A percentile compares a stretch with the other conserved stretches of the same genome.
Conservation (phyloP, 2,113 vertebrate species). For the Odontesthes bonariensis region DNA sequence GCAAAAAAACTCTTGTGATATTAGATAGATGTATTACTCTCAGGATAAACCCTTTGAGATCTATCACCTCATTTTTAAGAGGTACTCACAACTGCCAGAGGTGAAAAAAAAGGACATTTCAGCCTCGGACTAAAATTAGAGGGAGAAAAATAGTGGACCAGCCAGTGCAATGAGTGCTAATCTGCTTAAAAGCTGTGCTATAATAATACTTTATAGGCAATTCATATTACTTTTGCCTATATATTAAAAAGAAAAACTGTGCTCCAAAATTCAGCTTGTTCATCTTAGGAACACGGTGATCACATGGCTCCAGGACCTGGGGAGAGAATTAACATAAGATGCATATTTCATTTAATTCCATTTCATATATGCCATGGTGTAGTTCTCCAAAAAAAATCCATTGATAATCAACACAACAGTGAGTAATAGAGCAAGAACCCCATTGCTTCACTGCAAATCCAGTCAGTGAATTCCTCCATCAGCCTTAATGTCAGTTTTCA, state of each 20-base stretch:
- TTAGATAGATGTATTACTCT: constrained; percentile 56
- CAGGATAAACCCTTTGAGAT: constrained; percentile 54
- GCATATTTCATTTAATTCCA: constrained; percentile 20
- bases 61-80: constrained; percentile 53
- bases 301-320: neutral
- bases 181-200: constrained; percentile 21
- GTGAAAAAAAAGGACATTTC: constrained; percentile 53
- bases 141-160: constrained; percentile 17
- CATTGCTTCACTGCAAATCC: neutral
- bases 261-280: constrained; percentile 7
- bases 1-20: constrained; percentile 39
- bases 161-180: constrained; percentile 16
- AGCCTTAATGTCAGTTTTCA: constrained; percentile 13
- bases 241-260: constrained; percentile 29
- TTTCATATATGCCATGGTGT: constrained; percentile 1
- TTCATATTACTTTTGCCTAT: constrained; percentile 49
- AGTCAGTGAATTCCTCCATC: neutral
- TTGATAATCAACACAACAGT: neutral
- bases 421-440: neutral
- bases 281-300: constrained; percentile 1
- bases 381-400: constrained; percentile 3
- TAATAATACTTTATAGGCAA: constrained; percentile 43
- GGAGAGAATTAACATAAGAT: neutral
- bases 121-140: constrained; percentile 51
- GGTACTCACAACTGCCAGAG: constrained; percentile 28